Percentiles rank a stretch among this genome's conserved stretches.
Conservation (phyloP, 2,888 invertebrate species). For the Halocaridina rubra region DNA sequence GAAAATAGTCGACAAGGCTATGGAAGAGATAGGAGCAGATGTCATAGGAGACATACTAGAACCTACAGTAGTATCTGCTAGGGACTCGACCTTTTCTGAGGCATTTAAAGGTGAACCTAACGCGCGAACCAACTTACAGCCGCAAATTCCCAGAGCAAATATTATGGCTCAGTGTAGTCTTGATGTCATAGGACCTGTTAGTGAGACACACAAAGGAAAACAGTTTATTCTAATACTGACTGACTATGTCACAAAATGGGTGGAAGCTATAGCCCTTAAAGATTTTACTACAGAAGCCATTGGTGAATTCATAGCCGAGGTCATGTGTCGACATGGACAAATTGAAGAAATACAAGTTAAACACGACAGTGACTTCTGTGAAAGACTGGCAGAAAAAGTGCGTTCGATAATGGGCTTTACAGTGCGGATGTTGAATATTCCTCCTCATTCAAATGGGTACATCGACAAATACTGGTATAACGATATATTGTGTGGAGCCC, state of each 20-base stretch:
- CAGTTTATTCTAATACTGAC: conserved; percentile 30
- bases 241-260: conserved; percentile 48
- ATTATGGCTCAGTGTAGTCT: conserved; percentile 45
- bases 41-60: conserved; percentile 47
- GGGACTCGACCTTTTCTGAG: not conserved
- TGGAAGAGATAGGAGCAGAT: conserved; percentile 47
- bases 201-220: conserved; percentile 46
- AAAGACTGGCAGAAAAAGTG: conserved; percentile 25
- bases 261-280: conserved; percentile 14
- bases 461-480: conserved; percentile 48
- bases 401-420: conserved; percentile 37
- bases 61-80: conserved; percentile 29
- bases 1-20: conserved; percentile 48
- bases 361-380: conserved; percentile 42
- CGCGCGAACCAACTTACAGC: not conserved
- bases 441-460: conserved; percentile 32
- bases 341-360: conserved; percentile 42
- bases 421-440: conserved; percentile 21
- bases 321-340: conserved; percentile 46
- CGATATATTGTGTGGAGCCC: conserved; percentile 28
- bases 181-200: conserved; percentile 42
- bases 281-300: conserved; percentile 39
- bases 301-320: conserved; percentile 34
- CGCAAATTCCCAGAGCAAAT: conserved; percentile 27
- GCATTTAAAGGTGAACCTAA: conserved; percentile 34